Evolutionary conservation across 2,888 invertebrate genomes (phyloP).

Genomic region (Heliconius cydno): DNA sequence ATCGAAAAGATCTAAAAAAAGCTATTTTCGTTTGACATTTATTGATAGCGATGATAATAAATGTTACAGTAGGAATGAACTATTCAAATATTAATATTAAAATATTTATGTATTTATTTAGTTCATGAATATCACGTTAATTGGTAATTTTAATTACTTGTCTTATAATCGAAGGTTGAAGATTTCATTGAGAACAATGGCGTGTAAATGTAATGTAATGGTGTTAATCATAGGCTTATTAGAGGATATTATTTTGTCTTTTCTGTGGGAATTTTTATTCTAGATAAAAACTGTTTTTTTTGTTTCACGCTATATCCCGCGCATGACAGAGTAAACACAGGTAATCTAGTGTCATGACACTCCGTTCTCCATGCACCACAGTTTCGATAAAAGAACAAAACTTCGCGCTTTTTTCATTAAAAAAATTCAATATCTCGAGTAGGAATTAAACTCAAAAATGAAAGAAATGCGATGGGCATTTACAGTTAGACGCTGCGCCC

Average conservation of each 20-base stretch:
- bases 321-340: too few relatives aligned
- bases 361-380: too few relatives aligned
- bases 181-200: neutral
- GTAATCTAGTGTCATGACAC: too few relatives aligned
- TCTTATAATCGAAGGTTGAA: neutral
- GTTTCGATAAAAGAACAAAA: too few relatives aligned
- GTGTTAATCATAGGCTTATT: neutral
- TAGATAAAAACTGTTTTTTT: neutral
- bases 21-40: slow-evolving; percentile 9
- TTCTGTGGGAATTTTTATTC: neutral
- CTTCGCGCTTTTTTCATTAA: too few relatives aligned
- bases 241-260: neutral
- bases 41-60: slow-evolving; percentile 37
- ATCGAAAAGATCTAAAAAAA: neutral
- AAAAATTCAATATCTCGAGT: too few relatives aligned
- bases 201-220: neutral
- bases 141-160: slow-evolving; percentile 1
- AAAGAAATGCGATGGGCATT: too few relatives aligned
- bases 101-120: slow-evolving; percentile 7
- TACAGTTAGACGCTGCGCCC: too few relatives aligned
- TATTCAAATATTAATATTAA: neutral
- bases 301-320: too few relatives aligned
- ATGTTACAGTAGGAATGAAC: neutral
- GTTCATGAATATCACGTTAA: neutral
- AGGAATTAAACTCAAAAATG: too few relatives aligned